A percentile compares a stretch with the other conserved stretches of the same genome.
These are phyloP conservation scores for Pantala flavescens DNA, from an alignment of 1,140 invertebrate species.

Conservation along the genomic window DNA sequence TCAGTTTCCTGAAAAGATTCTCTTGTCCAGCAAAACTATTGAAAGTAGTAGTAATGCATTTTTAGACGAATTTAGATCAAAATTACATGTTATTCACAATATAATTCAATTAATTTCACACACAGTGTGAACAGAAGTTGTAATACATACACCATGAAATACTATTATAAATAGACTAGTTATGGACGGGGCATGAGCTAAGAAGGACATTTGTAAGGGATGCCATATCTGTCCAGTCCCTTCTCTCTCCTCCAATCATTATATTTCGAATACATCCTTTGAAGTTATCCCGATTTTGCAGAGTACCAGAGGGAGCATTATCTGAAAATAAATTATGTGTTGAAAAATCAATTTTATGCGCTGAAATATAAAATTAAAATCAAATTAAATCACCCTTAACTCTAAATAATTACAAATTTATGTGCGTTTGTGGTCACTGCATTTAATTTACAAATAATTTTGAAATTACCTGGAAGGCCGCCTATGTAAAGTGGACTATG, in stretches of 20 bases:
- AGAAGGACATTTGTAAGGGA: constrained; percentile 69
- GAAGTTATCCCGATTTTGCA: constrained; percentile 65
- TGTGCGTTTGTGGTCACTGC: background rate
- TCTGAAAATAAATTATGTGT: constrained; percentile 39
- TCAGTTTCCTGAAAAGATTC: too few species aligned
- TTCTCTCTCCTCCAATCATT: constrained; percentile 50
- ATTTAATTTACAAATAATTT: constrained; percentile 19
- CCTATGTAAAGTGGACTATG: constrained; percentile 68
- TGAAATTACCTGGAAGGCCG: constrained; percentile 62
- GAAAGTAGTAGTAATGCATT: too few species aligned
- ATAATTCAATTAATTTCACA: background rate
- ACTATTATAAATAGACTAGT: background rate
- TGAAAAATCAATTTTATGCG: background rate
- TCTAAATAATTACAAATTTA: constrained; percentile 18
- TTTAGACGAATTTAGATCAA: too few species aligned
- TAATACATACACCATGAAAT: background rate
- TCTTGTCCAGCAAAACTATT: too few species aligned
- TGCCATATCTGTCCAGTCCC: constrained; percentile 77
- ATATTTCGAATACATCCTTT: constrained; percentile 85
- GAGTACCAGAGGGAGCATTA: constrained; percentile 51
- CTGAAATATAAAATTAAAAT: background rate
- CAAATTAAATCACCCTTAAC: too few species aligned
- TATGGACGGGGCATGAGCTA: constrained; percentile 65
- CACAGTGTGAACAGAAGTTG: background rate
- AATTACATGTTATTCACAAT: background rate